phyloP scores from a whole-genome alignment of 35 echinoderm and acorn worm species.

The Apostichopus parvimensis region DNA sequence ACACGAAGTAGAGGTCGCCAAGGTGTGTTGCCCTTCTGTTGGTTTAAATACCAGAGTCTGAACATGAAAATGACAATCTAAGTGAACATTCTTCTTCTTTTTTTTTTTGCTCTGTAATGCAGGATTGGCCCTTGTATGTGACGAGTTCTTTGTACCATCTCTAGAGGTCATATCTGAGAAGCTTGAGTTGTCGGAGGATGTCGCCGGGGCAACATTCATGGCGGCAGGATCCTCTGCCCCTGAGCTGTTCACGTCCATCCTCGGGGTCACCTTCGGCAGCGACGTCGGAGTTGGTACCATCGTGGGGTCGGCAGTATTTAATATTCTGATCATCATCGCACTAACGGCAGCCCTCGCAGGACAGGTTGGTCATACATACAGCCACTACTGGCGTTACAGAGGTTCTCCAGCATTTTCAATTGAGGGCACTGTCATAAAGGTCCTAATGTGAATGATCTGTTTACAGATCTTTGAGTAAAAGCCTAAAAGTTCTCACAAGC shows the following conservation, averaged over 20 bases:
- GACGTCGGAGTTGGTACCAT: conserved; percentile 98
- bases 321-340: conserved; percentile 98
- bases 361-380: conserved; percentile 60
- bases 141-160: conserved; percentile 99
- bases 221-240: conserved; percentile 95
- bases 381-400: no score
- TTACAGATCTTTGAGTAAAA: no score
- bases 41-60: no score
- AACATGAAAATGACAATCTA: no score
- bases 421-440: no score
- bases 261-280: conserved; percentile 79
- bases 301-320: conserved; percentile 97
- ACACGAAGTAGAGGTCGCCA: no score
- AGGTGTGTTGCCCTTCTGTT: no score
- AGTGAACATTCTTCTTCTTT: no score
- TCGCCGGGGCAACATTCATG: conserved; percentile 99
- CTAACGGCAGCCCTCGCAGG: conserved; percentile 90
- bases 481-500: no score
- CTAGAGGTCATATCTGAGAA: conserved; percentile 96
- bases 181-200: conserved; percentile 91
- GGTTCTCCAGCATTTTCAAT: no score
- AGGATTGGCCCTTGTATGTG: conserved; percentile 96
- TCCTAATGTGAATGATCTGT: no score
- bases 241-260: conserved; percentile 91
- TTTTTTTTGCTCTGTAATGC: background rate